Base-by-base conservation (phyloP, 1,140 invertebrate genomes). In the Mizuhopecten yessoensis region DNA sequence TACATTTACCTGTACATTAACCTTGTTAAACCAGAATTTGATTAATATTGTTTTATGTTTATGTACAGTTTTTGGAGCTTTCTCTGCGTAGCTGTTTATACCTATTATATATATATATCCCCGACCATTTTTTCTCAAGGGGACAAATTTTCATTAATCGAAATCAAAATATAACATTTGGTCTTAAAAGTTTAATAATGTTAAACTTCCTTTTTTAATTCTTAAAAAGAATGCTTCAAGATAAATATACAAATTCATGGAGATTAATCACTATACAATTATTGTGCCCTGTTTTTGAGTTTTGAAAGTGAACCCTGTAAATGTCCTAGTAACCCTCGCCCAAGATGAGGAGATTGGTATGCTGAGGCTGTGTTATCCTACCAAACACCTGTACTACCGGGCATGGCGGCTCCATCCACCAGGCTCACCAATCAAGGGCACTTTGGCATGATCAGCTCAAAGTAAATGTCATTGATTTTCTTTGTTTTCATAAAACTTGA, bases 1-100 rank as follows among this genome's bases (percentile, higher is more conserved):
- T 75, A 75, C 57, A 75, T 75, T 75, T 17, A 75, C 57, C 23
- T 75, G 17, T 75, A 75, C 23, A 75, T 75, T 75, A 75, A 75
- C 57, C 57, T 29, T 75, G 57, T 75, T 75, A 7, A 75, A 75
- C n/a, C 57, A 75, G 57, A 75, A 75, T 45, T 45, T 45, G 9
- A 45, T 75, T 75, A 75, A 75, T 17, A 1, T 75, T 75, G 45
- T 57, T 57, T 57, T 57, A 3, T 20, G 7, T 75, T 75, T 75
- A 29, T 75, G 57, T 75, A 75, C 57, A 75, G 57, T 75, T 75
- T 75, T 75, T 75, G 57, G 57, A 29, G 29, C 11, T 49, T 1
- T 3, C 57, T 29, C 57, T 75, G 9, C 29, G n/a, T 75, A n/a
- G 57, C 1, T 75, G n/a, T 75, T 9, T n/a, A 29, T 75, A 75